A percentile compares a stretch with the other conserved stretches of the same genome.
These are phyloP conservation scores for Amiota mariae DNA, from an alignment of 2,888 invertebrate genomes.

Conservation along the genomic window DNA sequence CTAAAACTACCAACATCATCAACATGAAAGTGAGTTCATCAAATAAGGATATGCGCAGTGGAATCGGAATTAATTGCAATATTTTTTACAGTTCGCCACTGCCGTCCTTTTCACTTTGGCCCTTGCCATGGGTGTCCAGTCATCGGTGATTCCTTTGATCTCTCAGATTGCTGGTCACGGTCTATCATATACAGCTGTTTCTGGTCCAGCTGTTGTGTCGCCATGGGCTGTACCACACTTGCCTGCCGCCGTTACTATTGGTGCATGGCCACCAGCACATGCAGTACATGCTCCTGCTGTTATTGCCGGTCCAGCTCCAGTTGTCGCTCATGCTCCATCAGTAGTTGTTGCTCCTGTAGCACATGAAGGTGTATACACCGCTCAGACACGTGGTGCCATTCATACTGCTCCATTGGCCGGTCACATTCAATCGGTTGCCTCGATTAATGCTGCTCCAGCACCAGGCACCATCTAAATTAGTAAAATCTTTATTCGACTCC, in stretches of 20 bases:
- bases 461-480: constrained; percentile 61
- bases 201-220: constrained; percentile 51
- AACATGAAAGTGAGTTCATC: constrained; percentile 66
- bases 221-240: constrained; percentile 49
- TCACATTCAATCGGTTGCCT: constrained; percentile 65
- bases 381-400: constrained; percentile 66
- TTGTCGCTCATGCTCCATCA: constrained; percentile 47
- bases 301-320: constrained; percentile 41
- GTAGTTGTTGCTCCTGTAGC: constrained; percentile 57
- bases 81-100: constrained; percentile 58
- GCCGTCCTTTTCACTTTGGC: constrained; percentile 67
- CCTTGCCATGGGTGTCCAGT: constrained; percentile 68
- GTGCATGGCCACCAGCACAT: constrained; percentile 46
- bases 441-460: constrained; percentile 67
- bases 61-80: background rate
- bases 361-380: constrained; percentile 68
- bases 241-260: constrained; percentile 53
- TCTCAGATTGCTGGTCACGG: constrained; percentile 61
- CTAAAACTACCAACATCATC: constrained; percentile 39
- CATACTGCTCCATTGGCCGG: constrained; percentile 68
- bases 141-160: constrained; percentile 63
- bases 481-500: background rate
- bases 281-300: constrained; percentile 45
- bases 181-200: constrained; percentile 65
- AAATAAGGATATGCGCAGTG: constrained; percentile 16